A percentile compares a stretch with the other conserved stretches of the same genome.
phyloP scores from a whole-genome alignment of 2,888 invertebrate genomes.

The Tipula confusa region DNA sequence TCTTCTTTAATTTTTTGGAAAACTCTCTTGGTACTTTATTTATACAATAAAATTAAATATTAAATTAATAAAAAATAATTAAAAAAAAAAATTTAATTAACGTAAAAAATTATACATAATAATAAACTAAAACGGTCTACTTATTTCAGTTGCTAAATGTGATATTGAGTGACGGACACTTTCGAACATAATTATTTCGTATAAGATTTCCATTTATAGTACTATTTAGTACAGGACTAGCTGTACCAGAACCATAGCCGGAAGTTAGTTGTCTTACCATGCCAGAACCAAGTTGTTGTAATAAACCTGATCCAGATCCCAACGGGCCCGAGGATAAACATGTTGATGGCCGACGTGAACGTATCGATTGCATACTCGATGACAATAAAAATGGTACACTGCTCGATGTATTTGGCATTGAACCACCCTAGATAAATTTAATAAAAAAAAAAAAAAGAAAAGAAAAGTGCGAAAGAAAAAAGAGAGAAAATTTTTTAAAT shows the following conservation, averaged over 20 bases:
- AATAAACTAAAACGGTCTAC: constrained; percentile 20
- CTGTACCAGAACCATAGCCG: constrained; percentile 55
- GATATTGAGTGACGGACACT: constrained; percentile 72
- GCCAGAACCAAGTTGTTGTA: constrained; percentile 87
- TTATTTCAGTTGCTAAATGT: constrained; percentile 57
- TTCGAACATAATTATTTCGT: constrained; percentile 58
- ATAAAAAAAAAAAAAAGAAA: background rate
- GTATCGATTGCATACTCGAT: constrained; percentile 71
- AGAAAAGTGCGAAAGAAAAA: background rate
- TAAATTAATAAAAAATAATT: background rate
- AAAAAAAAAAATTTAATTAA: background rate
- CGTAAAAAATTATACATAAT: background rate
- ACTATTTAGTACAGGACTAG: constrained; percentile 57
- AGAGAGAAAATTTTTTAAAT: background rate
- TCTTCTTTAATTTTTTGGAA: background rate
- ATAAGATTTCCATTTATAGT: constrained; percentile 55
- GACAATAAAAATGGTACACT: constrained; percentile 81
- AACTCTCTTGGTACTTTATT: background rate
- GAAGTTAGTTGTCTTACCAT: constrained; percentile 81
- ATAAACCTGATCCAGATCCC: constrained; percentile 67
- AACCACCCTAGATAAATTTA: constrained; percentile 62
- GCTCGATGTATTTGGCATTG: constrained; percentile 85
- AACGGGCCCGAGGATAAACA: constrained; percentile 60
- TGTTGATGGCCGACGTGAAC: constrained; percentile 69
- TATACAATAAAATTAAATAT: background rate